phyloP scores from a whole-genome alignment of 2,113 vertebrate species.

The Crotalus horridus region DNA sequence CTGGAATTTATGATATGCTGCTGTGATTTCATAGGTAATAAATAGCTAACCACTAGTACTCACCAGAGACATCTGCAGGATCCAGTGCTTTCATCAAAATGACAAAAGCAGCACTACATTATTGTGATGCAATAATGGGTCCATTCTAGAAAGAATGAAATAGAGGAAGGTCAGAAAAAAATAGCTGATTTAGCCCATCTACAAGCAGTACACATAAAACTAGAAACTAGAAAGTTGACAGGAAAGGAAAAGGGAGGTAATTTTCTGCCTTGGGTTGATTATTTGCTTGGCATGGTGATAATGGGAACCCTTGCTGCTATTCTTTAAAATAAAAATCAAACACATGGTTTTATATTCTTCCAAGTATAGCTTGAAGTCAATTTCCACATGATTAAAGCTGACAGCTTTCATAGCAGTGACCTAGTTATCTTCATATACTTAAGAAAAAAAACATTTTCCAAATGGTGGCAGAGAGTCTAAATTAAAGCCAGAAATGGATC shows the following conservation, averaged over 20 bases:
- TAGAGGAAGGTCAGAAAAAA: not conserved
- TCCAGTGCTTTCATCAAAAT: not conserved
- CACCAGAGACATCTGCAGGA: not conserved
- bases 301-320: not conserved
- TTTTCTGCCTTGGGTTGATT: not conserved
- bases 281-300: not conserved
- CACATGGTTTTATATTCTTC: not conserved
- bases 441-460: not conserved
- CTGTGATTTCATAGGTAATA: not conserved
- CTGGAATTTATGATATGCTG: not conserved
- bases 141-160: not conserved
- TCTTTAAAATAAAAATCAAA: not conserved
- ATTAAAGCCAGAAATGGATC: not conserved
- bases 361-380: not conserved
- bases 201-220: not conserved
- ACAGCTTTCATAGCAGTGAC: not conserved
- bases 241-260: not conserved
- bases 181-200: not conserved
- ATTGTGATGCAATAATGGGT: not conserved
- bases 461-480: not conserved
- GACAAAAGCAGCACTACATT: not conserved
- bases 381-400: not conserved
- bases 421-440: not conserved
- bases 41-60: not conserved
- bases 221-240: not conserved